These are phyloP conservation scores for Drosophila mulleri DNA, from an alignment of 2,888 invertebrate genomes.

Conservation along the genomic window DNA sequence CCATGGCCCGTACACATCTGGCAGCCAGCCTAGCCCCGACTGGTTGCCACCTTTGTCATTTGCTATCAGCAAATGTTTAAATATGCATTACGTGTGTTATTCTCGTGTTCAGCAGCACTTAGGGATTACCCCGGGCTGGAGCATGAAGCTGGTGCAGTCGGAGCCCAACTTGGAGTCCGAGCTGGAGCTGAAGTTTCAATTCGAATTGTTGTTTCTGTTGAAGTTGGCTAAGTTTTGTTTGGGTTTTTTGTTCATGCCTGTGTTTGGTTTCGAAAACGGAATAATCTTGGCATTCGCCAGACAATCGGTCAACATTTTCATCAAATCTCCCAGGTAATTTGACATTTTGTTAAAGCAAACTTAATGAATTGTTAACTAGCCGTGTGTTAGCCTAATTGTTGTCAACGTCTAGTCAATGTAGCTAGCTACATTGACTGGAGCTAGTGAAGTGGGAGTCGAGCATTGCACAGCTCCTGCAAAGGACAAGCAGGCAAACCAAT, in stretches of 20 bases:
- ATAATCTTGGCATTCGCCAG: conserved; percentile 40
- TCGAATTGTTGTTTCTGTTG: conserved; percentile 26
- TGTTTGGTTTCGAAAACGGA: conserved; percentile 64
- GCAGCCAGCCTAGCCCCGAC: conserved; percentile 12
- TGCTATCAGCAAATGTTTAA: conserved; percentile 82
- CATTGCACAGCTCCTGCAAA: not conserved
- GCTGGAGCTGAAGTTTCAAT: conserved; percentile 1
- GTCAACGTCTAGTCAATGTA: not conserved
- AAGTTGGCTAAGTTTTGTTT: conserved; percentile 23
- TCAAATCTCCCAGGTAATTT: conserved; percentile 17
- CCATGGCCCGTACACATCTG: conserved; percentile 21
- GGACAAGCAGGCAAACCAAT: conserved; percentile 11
- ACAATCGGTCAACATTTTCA: conserved; percentile 40
- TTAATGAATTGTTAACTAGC: not conserved
- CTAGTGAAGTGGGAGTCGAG: not conserved
- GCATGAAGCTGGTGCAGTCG: conserved; percentile 23
- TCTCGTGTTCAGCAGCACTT: conserved; percentile 79
- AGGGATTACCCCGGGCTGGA: conserved; percentile 65
- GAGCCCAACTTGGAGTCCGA: conserved; percentile 14
- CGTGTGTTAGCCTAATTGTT: not conserved
- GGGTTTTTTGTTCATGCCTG: conserved; percentile 12
- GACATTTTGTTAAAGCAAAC: conserved; percentile 8
- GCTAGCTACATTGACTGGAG: not conserved
- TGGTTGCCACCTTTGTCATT: conserved; percentile 73
- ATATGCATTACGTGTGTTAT: conserved; percentile 82